A percentile compares a stretch with the other conserved stretches of the same genome.
These are phyloP conservation scores for Bellardia pandia DNA, from an alignment of 2,888 invertebrate species.

Conservation along the genomic window DNA sequence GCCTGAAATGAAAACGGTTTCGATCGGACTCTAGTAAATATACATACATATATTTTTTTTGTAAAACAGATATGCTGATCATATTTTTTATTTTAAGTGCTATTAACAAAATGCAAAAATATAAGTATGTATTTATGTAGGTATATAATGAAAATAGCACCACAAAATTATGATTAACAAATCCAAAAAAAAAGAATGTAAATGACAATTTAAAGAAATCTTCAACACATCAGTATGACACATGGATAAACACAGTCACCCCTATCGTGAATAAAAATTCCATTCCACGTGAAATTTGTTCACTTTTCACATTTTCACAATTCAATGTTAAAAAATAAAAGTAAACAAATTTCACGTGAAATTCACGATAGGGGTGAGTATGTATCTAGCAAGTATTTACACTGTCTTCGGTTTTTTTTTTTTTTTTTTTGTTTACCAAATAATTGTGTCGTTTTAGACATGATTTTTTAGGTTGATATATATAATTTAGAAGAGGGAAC, in stretches of 20 bases:
- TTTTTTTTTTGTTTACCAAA: not conserved
- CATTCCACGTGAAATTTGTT: no score
- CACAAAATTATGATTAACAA: not conserved
- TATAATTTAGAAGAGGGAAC: not conserved
- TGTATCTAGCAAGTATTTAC: not conserved
- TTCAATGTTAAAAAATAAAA: no score
- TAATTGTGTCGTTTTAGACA: not conserved
- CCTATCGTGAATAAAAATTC: no score
- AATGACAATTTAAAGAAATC: not conserved
- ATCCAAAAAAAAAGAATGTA: not conserved
- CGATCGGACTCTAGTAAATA: no score
- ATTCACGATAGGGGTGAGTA: no score
- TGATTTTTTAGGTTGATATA: not conserved
- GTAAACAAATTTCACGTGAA: no score
- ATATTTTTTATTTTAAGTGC: constrained; percentile 4
- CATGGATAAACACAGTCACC: not conserved
- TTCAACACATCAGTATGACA: not conserved
- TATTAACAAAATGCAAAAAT: constrained; percentile 32
- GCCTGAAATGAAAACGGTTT: no score
- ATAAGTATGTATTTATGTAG: not conserved
- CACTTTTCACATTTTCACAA: no score
- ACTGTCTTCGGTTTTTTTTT: no score
- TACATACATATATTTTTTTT: not conserved
- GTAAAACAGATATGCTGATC: not conserved
- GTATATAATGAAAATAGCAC: not conserved